These are phyloP conservation scores for Ptychobarbus kaznakovi DNA, from an alignment of 2,797 vertebrate species.

Conservation along the genomic window DNA sequence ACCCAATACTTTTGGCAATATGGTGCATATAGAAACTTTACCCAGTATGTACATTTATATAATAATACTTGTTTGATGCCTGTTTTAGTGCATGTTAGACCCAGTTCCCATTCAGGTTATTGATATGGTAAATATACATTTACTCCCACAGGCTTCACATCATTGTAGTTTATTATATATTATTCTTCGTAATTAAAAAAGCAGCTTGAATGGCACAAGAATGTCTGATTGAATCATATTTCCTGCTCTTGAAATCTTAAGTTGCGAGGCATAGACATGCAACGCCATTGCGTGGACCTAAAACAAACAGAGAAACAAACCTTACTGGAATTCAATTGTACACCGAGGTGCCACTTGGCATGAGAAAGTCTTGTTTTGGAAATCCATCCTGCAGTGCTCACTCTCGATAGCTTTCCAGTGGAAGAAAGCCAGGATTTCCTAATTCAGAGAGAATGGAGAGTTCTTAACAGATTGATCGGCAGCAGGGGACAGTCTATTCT, in stretches of 20 bases:
- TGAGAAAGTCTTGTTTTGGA: conserved; percentile 78
- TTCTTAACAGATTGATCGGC: conserved; percentile 83
- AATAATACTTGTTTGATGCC: background rate
- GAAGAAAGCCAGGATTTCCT: conserved; percentile 87
- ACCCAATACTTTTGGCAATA: no score
- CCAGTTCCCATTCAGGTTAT: background rate
- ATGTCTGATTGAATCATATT: conserved; percentile 36
- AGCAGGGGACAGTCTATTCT: conserved; percentile 79
- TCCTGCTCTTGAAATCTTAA: conserved; percentile 63
- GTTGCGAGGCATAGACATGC: conserved; percentile 42
- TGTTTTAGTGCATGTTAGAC: background rate
- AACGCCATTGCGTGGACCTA: conserved; percentile 65
- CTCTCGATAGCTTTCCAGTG: conserved; percentile 69
- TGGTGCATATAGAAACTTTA: background rate
- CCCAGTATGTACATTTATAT: background rate
- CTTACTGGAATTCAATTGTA: conserved; percentile 70
- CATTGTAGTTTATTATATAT: conserved; percentile 10
- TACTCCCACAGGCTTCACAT: background rate
- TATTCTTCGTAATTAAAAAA: conserved; percentile 15
- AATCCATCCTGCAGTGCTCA: conserved; percentile 67
- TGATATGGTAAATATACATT: background rate
- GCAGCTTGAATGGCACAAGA: conserved; percentile 11
- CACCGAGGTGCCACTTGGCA: conserved; percentile 68
- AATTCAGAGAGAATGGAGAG: conserved; percentile 76
- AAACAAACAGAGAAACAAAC: conserved; percentile 67